These are phyloP conservation scores for Leptocoma aspasia DNA, from an alignment of 2,113 vertebrate species.

Conservation along the genomic window DNA sequence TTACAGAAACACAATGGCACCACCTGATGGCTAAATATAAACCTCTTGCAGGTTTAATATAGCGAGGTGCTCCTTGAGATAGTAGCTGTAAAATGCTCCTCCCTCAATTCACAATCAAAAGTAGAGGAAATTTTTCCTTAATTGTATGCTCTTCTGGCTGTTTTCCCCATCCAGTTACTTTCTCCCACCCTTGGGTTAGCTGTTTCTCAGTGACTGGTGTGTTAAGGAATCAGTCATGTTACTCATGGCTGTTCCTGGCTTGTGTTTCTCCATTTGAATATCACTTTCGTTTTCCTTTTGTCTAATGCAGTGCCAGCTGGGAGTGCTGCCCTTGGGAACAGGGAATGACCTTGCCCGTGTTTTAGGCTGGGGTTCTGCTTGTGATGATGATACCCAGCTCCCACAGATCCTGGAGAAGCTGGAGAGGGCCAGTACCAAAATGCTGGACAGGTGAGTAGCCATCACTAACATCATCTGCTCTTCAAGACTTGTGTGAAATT, in stretches of 20 bases:
- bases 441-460: conserved; percentile 88
- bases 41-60: background rate
- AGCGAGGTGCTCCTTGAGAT: background rate
- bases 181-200: background rate
- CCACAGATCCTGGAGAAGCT: conserved; percentile 96
- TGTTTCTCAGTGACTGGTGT: background rate
- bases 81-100: background rate
- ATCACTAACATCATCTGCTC: background rate
- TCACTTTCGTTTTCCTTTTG: background rate
- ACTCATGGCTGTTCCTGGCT: background rate
- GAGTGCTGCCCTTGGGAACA: conserved; percentile 92
- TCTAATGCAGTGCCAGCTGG: conserved; percentile 86
- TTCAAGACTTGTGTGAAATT: background rate
- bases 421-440: conserved; percentile 96
- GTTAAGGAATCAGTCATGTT: background rate
- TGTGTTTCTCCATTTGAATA: background rate
- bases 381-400: conserved; percentile 93
- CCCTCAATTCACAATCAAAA: background rate
- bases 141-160: background rate
- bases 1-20: background rate
- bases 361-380: conserved; percentile 95
- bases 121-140: background rate
- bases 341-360: conserved; percentile 95
- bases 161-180: background rate
- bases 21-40: conserved; percentile 8